Base-by-base conservation (phyloP, 2,888 invertebrate species). In the Lycophotia porphyrea region DNA sequence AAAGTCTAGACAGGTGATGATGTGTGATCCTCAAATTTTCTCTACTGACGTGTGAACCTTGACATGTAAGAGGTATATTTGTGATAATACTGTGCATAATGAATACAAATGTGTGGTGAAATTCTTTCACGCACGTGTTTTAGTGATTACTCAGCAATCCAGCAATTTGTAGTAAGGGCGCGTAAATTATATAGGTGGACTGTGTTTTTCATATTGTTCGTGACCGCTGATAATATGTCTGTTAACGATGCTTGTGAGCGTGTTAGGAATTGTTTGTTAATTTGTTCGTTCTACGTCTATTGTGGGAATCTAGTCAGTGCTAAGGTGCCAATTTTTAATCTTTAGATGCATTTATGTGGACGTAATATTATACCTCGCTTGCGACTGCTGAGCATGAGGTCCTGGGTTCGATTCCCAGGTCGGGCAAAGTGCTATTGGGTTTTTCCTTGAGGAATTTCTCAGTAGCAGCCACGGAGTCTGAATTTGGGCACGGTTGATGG, bases 121-220 rank as follows among this genome's bases (percentile, higher is more conserved):
- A 67, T 82, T 82, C 76, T 70, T 60, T 7, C 77, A 76, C 82
- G 82, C 61, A 31, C 70, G 21, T 67, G 39, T 42, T 63, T 36
- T 21, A 49, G 63, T 67, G 42, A 60, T 42, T 64, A 66, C 42
- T 66, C 42, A 63, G 39, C 39, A 39, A 63, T 63, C 0, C n/a
- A 64, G 27, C 67, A 49, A 21, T 75, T 81, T 31, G 36, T 18
- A 7, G 55, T 64, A 80, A 21, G 80, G 47, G 15, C 42, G 21
- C 34, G 39, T 49, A 2, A 11, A 15, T 21, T 24, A 52, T 70
- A 7, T 49, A 2, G 31, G 36, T 42, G 39, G 42, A 24, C 49
- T 34, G 7, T 61, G 47, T 77, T 39, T 73, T 27, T 24, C 1
- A 13, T 78, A 15, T 18, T 9, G 27, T 58, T 55, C 68, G 44